These are phyloP conservation scores for Octonoba sinensis DNA, from an alignment of 2,888 invertebrate species.

Conservation along the genomic window DNA sequence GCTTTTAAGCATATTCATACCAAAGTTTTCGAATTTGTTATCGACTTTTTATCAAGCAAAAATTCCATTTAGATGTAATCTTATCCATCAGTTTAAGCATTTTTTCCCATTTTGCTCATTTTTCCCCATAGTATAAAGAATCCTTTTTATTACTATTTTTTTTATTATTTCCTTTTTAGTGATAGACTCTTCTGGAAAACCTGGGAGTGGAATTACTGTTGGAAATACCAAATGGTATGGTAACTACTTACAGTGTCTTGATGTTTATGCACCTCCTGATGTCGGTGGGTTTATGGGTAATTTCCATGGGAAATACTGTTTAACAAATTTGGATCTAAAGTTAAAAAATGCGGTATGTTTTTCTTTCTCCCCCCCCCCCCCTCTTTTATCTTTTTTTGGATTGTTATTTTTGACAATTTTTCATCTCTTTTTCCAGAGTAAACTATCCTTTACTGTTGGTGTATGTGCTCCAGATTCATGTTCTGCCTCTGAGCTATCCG, in stretches of 20 bases:
- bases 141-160: no score
- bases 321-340: not conserved
- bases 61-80: no score
- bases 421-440: not conserved
- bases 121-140: no score
- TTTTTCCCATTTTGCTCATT: no score
- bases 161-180: not conserved
- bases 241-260: not conserved
- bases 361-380: no score
- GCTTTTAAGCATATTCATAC: no score
- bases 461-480: conserved; percentile 6
- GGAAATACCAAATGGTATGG: not conserved
- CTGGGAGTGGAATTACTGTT: not conserved
- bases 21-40: no score
- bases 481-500: not conserved
- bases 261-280: not conserved
- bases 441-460: not conserved
- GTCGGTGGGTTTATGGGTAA: not conserved
- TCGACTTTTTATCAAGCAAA: no score
- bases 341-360: not conserved
- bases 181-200: conserved; percentile 7
- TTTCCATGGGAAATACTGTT: conserved; percentile 4
- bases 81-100: no score
- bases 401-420: not conserved
- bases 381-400: not conserved